phyloP scores from a whole-genome alignment of 2,113 vertebrate species.

The Salvator merianae region DNA sequence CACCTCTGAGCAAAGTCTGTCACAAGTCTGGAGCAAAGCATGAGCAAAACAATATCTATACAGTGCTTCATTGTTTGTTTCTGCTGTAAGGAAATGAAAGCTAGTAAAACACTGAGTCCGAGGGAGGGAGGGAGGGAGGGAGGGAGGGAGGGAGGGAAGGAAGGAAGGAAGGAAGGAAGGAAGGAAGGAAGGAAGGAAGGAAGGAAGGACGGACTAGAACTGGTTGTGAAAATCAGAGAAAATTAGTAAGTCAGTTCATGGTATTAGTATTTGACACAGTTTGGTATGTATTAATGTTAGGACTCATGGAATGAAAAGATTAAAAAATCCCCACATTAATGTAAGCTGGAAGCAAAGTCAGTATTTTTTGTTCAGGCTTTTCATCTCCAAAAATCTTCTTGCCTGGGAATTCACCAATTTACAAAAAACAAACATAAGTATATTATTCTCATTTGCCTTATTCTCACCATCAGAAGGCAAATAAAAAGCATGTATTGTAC shows the following conservation, averaged over 20 bases:
- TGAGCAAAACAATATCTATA: too few relatives aligned
- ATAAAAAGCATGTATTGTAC: neutral
- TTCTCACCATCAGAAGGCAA: neutral
- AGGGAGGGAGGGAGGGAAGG: neutral
- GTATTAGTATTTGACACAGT: neutral
- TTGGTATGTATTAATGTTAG: conserved; percentile 15
- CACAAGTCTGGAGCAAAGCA: too few relatives aligned
- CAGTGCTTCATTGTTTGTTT: too few relatives aligned
- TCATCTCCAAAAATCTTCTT: neutral
- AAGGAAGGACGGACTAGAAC: neutral
- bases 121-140: too few relatives aligned
- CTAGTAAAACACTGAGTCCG: too few relatives aligned
- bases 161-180: neutral
- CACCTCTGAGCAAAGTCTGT: too few relatives aligned
- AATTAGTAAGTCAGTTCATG: neutral
- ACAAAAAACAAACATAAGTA: neutral
- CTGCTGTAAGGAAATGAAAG: too few relatives aligned
- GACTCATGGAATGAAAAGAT: neutral
- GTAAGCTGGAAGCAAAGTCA: neutral
- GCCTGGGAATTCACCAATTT: neutral
- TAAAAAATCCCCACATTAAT: neutral
- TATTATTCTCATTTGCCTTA: neutral
- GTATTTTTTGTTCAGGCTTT: neutral
- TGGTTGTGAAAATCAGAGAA: neutral
- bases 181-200: too few relatives aligned